Evolutionary conservation across 2,888 invertebrate genomes (phyloP), one percentile per base, ranked within the genome.

Genomic region (Pristionchus maxplancki): DNA sequence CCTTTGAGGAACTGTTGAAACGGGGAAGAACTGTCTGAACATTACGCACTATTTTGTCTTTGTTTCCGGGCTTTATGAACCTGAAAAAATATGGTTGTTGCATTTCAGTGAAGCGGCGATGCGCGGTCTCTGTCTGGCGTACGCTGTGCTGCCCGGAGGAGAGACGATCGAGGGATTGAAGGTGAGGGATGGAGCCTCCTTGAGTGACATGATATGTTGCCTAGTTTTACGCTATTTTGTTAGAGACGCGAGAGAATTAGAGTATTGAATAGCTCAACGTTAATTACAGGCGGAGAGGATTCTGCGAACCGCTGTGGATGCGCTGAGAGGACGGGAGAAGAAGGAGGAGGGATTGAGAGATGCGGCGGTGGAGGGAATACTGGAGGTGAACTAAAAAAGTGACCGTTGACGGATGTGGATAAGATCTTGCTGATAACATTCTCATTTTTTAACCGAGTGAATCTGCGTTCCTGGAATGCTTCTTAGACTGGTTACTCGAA

Each of bases 261-360:
- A 44, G 11, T 44, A 44, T 44, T 44, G 44, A 44, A 11, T 9
- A 44, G 8, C 8, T 6, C 44, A 44, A 44, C 44, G 44, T 9
- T 9, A 11, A 44, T 44, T 44, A 44, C 9, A 58, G 58, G 71
- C 37, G 37, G 71, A 71, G n/a, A 44, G 28, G 17, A 78, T 78
- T 15, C 78, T 78, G 24, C 34, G 48, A 28, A 34, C 37, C 24
- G 74, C 24, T 2, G 0, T 87, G 71, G 74, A 74, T 71, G 87
- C 31, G 3, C 4, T 87, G 37, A 34, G 37, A 37, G 31, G 24
- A n/a, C 24, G 58, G n/a, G 58, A 58, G 58, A 58, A 50, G 50
- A 62, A 37, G 50, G 50, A 67, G 67, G 48, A 87, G 87, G 74
- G 62, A 34, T 9, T 71, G 48, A 48, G 87, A 34, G 71, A 74